Base-by-base conservation (phyloP, 2,888 invertebrate genomes). In the Cacoxenus indagator region DNA sequence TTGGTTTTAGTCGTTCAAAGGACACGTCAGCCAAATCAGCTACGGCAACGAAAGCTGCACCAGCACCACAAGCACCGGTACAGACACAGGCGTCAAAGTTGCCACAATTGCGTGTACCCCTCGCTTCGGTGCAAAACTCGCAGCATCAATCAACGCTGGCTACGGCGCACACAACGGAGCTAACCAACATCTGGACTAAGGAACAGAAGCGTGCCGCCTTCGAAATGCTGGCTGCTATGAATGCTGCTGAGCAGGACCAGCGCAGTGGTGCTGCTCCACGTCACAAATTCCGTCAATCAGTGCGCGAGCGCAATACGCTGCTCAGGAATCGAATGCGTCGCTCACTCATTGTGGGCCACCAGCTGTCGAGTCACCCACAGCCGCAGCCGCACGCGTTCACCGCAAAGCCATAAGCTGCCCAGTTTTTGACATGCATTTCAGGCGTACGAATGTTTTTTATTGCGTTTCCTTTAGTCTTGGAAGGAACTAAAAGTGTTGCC, bases 191-290 rank as follows among this genome's bases (percentile, higher is more conserved):
- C 48, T 88, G 88, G 88, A 87, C 86, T 8, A 82, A 72, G 68
- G 87, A 88, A 69, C 84, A 88, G 66, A 87, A 87, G 71, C 84
- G 84, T 9, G 87, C 86, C 0, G 87, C 88, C 1, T 88, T 88
- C 68, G 86, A 87, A 67, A 73, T 88, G 77, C 73, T 88, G 64
- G 88, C 88, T 1, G 85, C 86, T 6, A 87, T 88, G 87, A 88
- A 87, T 78, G 84, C 85, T 0, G 80, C 81, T 2, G 82, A 73
- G 67, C 78, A 70, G 71, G 75, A 75, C 46, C 73, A 55, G 17
- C 68, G 64, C 6, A 65, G 65, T 27, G 65, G 22, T 48, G 37
- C 51, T 11, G 67, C 37, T 17, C 67, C 57, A 1, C 83, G 83
- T 0, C 84, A 82, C 31, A 84, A 82, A 62, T 70, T 83, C 67